Conservation (phyloP, 2,888 invertebrate species). For the Scrobipalpa costella region DNA sequence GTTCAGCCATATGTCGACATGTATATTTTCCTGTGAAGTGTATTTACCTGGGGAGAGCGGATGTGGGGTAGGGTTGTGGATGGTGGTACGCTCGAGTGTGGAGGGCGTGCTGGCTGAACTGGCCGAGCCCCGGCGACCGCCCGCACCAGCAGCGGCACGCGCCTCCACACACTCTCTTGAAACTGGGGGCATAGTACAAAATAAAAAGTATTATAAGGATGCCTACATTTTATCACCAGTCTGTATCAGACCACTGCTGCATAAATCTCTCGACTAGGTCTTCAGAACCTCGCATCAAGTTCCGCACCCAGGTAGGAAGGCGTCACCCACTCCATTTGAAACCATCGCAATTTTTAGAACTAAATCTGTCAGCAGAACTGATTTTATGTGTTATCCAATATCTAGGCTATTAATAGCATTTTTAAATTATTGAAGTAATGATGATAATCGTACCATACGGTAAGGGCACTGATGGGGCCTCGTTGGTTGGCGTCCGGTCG, state of each 20-base stretch:
- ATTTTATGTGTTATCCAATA: no score
- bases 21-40: no score
- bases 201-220: no score
- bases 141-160: conserved; percentile 65
- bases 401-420: not conserved
- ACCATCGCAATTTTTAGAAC: no score
- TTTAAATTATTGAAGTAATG: not conserved
- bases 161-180: conserved; percentile 75
- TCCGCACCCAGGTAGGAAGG: no score
- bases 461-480: conserved; percentile 75
- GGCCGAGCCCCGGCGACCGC: conserved; percentile 77
- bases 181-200: conserved; percentile 45
- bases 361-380: no score
- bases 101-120: conserved; percentile 83
- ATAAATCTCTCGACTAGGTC: no score
- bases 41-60: conserved; percentile 49
- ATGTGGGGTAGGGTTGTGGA: conserved; percentile 72
- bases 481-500: conserved; percentile 79
- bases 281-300: no score
- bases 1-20: no score
- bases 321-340: no score
- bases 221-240: not conserved
- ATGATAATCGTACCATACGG: conserved; percentile 60
- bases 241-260: not conserved
- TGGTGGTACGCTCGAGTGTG: conserved; percentile 80